Percentiles rank a stretch among this genome's conserved stretches.
Evolutionary conservation across 2,113 vertebrate species (phyloP).

Genomic region (Jacana jacana): DNA sequence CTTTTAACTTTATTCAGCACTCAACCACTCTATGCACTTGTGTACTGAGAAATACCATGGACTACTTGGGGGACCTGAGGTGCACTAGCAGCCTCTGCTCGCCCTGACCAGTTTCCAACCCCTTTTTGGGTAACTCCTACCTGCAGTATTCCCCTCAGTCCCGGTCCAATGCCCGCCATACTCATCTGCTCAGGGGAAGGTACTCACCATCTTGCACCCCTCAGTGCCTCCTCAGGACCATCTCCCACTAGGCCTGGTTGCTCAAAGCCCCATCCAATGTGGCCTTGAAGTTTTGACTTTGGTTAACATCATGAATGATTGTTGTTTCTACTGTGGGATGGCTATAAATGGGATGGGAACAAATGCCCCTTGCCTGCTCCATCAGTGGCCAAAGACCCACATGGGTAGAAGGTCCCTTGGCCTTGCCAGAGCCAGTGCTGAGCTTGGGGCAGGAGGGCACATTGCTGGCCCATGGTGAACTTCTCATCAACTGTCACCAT

Average conservation of each 20-base stretch:
- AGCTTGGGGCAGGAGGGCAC: neutral
- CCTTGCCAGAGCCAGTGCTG: neutral
- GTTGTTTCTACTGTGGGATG: neutral
- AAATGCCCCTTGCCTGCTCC: rapidly evolving
- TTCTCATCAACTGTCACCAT: neutral
- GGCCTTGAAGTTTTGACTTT: neutral
- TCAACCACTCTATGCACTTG: neutral
- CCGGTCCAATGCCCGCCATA: rapidly evolving
- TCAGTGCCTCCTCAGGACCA: too few relatives aligned
- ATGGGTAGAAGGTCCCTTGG: neutral
- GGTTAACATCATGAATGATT: neutral
- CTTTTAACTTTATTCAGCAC: neutral
- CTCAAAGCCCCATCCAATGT: too few relatives aligned
- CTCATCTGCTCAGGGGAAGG: neutral
- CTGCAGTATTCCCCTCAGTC: neutral
- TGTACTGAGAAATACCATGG: neutral
- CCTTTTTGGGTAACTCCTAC: neutral
- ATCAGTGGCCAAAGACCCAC: neutral
- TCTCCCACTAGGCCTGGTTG: too few relatives aligned
- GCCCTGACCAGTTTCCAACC: neutral
- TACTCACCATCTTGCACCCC: neutral
- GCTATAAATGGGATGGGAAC: neutral
- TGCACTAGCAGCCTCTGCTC: neutral
- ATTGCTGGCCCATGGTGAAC: neutral
- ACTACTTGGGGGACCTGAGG: rapidly evolving